Evolutionary conservation across 23 tunicate genomes (phyloP), one percentile per base, ranked within the genome.

Genomic region (Halocynthia aurantium): DNA sequence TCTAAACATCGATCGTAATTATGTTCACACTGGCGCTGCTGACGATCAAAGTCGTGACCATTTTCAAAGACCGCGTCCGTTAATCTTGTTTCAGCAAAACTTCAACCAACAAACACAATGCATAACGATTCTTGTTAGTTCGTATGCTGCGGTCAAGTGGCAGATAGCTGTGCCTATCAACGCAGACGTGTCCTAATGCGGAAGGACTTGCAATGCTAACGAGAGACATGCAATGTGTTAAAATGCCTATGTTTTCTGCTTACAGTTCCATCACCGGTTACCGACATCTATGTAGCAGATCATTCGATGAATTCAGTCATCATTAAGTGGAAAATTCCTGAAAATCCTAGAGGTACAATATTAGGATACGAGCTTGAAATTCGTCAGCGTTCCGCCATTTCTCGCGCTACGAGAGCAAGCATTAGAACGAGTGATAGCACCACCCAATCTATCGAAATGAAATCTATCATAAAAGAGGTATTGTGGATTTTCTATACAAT

Each of bases 221-320:
- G 17, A 2, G 64, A 15, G 64, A 67, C n/a, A n/a, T 67, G 22
- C 40, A 17, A 21, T 5, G 72, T 67, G 20, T 67, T 10, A 11
- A 31, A 31, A 72, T 10, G 0, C 31, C 61, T 52, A 40, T 50
- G 75, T 67, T 13, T 20, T 52, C 57, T 75, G 50, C 44, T 31
- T 31, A 31, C 77, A 89, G 96, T 61, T 81, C 96, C 96, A n/a
- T 80, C 96, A 5, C 52, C 69, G 6, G 89, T 84, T 6, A 22
- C 57, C 18, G 57, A 80, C 73, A 65, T 89, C 54, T 22, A 76
- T 15, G 66, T 55, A 10, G 71, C 88, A 8, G 73, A 76, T 8
- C 55, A 62, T 7, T 65, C 71, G 20, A 12, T 70, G 7, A 76
- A n/a, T 40, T 77, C 81, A 7, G 78, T 85, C 9, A 63, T 81